These are phyloP conservation scores for Eupeodes latifasciatus DNA, from an alignment of 2,888 invertebrate genomes.

Conservation along the genomic window DNA sequence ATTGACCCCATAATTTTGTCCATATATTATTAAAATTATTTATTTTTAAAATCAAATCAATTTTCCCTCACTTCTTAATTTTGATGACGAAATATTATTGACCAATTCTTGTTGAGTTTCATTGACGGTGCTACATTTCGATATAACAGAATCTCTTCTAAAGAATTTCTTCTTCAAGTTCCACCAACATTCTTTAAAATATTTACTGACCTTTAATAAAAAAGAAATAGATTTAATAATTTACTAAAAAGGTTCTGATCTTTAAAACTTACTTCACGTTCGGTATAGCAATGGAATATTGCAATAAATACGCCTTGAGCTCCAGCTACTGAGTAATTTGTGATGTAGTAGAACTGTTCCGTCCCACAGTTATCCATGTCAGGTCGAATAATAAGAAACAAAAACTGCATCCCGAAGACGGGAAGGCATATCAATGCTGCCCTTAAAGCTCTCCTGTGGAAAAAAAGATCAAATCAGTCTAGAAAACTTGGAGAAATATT, in stretches of 20 bases:
- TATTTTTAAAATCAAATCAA: constrained; percentile 5
- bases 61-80: constrained; percentile 33
- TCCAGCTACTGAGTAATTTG: constrained; percentile 87
- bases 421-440: constrained; percentile 89
- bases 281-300: constrained; percentile 88
- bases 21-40: not conserved
- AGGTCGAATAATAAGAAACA: constrained; percentile 86
- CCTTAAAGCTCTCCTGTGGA: constrained; percentile 86
- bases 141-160: constrained; percentile 23
- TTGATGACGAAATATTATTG: constrained; percentile 11
- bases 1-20: constrained; percentile 18
- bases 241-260: not conserved
- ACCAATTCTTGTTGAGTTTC: constrained; percentile 51
- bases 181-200: constrained; percentile 46
- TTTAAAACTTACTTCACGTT: constrained; percentile 86
- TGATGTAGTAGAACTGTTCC: constrained; percentile 86
- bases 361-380: constrained; percentile 84
- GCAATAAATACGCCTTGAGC: constrained; percentile 88
- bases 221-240: not conserved
- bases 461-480: not conserved
- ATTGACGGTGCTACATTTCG: constrained; percentile 29
- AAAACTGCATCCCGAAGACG: constrained; percentile 89
- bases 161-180: constrained; percentile 24
- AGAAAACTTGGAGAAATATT: not conserved
- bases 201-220: constrained; percentile 55